A percentile compares a stretch with the other conserved stretches of the same genome.
Conservation (phyloP, 2,113 vertebrate genomes). For the Notechis scutatus region DNA sequence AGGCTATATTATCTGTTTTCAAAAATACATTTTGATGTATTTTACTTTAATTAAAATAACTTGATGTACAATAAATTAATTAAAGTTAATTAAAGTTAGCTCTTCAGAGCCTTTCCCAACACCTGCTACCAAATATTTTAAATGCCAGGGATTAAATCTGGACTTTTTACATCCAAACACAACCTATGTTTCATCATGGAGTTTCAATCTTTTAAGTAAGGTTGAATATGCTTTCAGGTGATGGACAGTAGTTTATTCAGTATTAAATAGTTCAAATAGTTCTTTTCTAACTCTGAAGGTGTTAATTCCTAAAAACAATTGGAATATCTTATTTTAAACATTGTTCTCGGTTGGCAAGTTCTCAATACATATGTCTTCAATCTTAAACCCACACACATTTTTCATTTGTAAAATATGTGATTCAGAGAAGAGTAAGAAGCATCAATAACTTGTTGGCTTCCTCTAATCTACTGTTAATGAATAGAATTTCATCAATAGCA, state of each 20-base stretch:
- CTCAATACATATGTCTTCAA: neutral
- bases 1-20: too few relatives aligned
- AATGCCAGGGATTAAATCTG: neutral
- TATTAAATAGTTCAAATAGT: neutral
- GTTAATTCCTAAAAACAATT: neutral
- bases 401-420: neutral
- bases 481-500: neutral
- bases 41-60: neutral
- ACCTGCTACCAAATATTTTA: neutral
- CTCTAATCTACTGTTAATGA: neutral
- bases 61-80: neutral
- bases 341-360: neutral
- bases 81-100: neutral
- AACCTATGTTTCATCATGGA: neutral
- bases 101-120: neutral
- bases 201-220: neutral
- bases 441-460: neutral
- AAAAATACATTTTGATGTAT: neutral
- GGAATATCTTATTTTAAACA: neutral
- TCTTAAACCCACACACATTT: neutral
- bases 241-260: neutral
- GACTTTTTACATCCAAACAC: neutral
- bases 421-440: neutral
- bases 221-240: neutral
- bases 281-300: neutral